Evolutionary conservation across 2,888 invertebrate genomes (phyloP), one percentile per base, ranked within the genome.

Genomic region (Busseola fusca): DNA sequence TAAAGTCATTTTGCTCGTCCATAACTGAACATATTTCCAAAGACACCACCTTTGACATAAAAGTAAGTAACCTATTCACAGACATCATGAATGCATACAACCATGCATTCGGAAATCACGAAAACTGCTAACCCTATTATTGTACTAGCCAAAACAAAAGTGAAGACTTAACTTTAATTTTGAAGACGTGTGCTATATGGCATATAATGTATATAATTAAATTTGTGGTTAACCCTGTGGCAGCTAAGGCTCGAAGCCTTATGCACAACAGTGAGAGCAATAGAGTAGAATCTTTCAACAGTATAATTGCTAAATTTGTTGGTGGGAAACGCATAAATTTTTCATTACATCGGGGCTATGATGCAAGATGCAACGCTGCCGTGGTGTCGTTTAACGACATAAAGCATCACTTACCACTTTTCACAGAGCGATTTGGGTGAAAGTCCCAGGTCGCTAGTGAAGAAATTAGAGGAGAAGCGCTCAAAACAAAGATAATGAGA

Each of bases 251-350:
- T n/a, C 67, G 76, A 60, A 79, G 79, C n/a, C 37, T 79, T 0
- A 76, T 76, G 48, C 64, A 74, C 25, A 64, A 80, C n/a, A 67
- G 64, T 30, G 72, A 74, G 25, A 70, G 52, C 54, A 80, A 77
- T 65, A 52, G 4, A 34, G 60, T 60, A 60, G 42, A 58, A 14
- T 60, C 42, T 60, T 60, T 60, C 3, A 60, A 42, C 42, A 60
- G 60, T 2, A 45, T 60, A 6, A 60, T 60, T 60, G 42, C 60
- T 3, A 60, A 60, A 60, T 60, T 42, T 42, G 60, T 21, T 42
- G 60, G 60, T 7, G 60, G 59, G 59, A 60, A 62, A 45, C 42
- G 60, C 12, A 60, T 60, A 12, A 60, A 60, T 27, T 62, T 62
- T 62, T 45, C 45, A 0, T 62, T 62, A 30, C 30, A 45, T 62